phyloP scores from a whole-genome alignment of 23 tunicate genomes.

The Corella eumyota region DNA sequence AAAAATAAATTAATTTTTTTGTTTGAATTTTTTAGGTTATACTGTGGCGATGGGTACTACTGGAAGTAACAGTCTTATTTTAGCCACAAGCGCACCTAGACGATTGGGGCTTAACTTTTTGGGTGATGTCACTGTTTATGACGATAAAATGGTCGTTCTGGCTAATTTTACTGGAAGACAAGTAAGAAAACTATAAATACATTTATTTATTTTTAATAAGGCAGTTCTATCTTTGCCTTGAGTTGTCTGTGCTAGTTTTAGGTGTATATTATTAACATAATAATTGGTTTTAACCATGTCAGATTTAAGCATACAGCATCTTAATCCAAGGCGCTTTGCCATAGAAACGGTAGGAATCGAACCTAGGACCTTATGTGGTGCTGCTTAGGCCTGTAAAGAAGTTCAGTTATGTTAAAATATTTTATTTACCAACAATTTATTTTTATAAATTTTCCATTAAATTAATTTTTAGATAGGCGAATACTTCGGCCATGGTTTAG shows the following conservation, averaged over 20 bases:
- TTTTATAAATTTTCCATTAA: neutral
- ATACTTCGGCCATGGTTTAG: constrained; percentile 70
- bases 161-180: constrained; percentile 71
- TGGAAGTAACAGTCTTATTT: constrained; percentile 7
- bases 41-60: constrained; percentile 44
- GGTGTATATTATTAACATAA: no score
- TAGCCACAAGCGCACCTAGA: constrained; percentile 74
- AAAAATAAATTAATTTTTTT: no score
- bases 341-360: neutral
- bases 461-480: constrained; percentile 62
- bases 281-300: neutral
- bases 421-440: neutral
- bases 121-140: constrained; percentile 55
- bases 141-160: constrained; percentile 24
- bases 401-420: neutral
- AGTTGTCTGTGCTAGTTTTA: no score
- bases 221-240: no score
- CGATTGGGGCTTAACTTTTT: constrained; percentile 59
- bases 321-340: neutral
- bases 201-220: no score
- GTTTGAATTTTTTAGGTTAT: constrained; percentile 58
- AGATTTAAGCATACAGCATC: neutral
- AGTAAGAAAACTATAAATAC: constrained; percentile 26
- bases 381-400: no score
- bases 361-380: no score